Percentiles rank a stretch among this genome's conserved stretches.
These are phyloP conservation scores for Saguinus imperator DNA, from an alignment of 2,113 vertebrate species.

Conservation along the genomic window DNA sequence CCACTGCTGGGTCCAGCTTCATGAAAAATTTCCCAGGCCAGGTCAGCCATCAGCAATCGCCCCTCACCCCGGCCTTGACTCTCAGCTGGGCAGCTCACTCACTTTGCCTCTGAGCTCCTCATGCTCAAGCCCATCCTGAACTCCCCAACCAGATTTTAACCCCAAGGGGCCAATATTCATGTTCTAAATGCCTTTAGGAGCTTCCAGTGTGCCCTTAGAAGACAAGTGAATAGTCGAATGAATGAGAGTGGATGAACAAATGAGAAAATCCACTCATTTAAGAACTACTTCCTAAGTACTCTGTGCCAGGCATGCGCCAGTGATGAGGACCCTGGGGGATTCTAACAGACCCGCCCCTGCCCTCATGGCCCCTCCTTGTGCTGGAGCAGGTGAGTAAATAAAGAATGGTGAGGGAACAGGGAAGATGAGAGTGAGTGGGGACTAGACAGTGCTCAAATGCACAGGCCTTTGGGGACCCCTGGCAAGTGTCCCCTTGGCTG, in stretches of 20 bases:
- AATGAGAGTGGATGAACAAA: not conserved
- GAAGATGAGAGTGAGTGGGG: not conserved
- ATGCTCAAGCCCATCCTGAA: not conserved
- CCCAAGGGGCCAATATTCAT: no score
- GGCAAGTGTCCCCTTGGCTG: no score
- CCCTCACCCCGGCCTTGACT: not conserved
- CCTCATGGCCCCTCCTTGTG: not conserved
- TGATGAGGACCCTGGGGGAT: not conserved
- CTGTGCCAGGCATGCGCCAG: accelerated
- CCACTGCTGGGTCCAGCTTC: accelerated
- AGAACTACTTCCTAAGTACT: no score
- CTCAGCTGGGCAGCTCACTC: not conserved
- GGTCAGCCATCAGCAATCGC: not conserved
- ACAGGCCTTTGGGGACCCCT: not conserved
- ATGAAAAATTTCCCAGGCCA: not conserved
- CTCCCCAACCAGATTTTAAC: not conserved
- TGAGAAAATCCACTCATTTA: not conserved
- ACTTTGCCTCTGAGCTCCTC: not conserved
- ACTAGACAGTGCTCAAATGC: not conserved
- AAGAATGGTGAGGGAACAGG: not conserved
- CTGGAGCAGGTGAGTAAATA: not conserved
- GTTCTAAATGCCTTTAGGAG: not conserved
- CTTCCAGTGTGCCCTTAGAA: not conserved
- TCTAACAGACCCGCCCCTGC: no score
- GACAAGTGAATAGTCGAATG: not conserved